phyloP scores from a whole-genome alignment of 53 echinoderm and acorn worm genomes.

The Temnopleurus reevesii region DNA sequence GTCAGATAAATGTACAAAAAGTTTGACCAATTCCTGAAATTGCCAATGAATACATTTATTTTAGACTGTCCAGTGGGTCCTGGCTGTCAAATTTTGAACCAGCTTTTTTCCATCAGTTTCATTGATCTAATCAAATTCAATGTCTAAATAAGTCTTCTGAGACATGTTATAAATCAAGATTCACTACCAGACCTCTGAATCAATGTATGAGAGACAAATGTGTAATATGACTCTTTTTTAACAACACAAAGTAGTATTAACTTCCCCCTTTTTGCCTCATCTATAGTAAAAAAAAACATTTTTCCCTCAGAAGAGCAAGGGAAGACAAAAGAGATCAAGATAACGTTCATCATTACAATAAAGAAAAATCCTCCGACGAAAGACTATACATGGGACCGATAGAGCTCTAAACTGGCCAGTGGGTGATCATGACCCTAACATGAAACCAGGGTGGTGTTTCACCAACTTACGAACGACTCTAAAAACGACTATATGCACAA shows the following conservation, averaged over 20 bases:
- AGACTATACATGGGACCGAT: background rate
- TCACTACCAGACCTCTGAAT: background rate
- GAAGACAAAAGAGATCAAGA: background rate
- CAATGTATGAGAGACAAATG: background rate
- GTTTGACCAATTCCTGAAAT: too few relatives aligned
- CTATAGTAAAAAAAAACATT: too few relatives aligned
- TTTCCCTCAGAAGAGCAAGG: background rate
- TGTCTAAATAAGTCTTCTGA: background rate
- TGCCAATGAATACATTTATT: too few relatives aligned
- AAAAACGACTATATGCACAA: too few relatives aligned
- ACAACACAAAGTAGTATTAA: background rate
- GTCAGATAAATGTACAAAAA: too few relatives aligned
- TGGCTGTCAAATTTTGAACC: too few relatives aligned
- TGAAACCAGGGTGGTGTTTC: background rate
- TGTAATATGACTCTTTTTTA: background rate
- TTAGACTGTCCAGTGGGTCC: too few relatives aligned
- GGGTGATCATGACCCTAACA: background rate
- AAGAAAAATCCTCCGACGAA: background rate
- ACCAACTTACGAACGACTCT: too few relatives aligned
- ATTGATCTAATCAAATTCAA: background rate
- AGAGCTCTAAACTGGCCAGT: background rate
- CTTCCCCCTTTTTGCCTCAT: too few relatives aligned
- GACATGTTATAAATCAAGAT: background rate
- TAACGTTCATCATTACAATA: background rate
- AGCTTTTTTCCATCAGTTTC: background rate